Base-by-base conservation (phyloP, 2,797 vertebrate genomes). In the Tiaroga cobitis region DNA sequence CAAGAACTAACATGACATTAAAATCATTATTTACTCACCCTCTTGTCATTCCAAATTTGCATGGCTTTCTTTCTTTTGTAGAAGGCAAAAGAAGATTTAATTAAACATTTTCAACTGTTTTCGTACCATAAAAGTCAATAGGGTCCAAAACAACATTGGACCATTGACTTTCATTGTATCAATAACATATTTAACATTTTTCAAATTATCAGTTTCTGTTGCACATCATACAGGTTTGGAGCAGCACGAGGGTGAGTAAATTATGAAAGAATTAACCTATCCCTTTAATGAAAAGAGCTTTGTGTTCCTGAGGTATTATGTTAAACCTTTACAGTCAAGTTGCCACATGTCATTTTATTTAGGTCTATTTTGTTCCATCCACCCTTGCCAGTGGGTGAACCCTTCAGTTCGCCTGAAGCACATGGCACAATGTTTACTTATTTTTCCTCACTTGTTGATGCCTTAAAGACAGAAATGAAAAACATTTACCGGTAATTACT, bases 401-500 rank as follows among this genome's bases (percentile, higher is more conserved):
- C n/a, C n/a, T n/a, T n/a, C n/a, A n/a, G n/a, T n/a, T n/a, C n/a
- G n/a, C n/a, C 16, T 84, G n/a, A 16, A 51, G 63, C 9, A 11
- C 75, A 87, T 78, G 80, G 67, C 68, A 70, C 54, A 59, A 26
- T 86, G 73, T 88, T 89, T 83, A 74, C 67, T n/a, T 80, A 56
- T 54, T 29, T 72, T 26, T 19, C 51, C 34, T 84, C 63, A 65
- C 79, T 86, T 85, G 87, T 88, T 85, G 76, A 83, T 85, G 54
- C 63, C 56, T 68, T 67, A 88, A 88, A 87, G 83, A 85, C 67
- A 83, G 56, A 49, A 87, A 80, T 43, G 39, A 89, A 82, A 75
- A 78, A 82, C 46, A 87, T 85, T 73, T 83, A n/a, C n/a, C n/a
- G n/a, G n/a, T n/a, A 74, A 87, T 89, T 88, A 88, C 72, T 68